A percentile compares a stretch with the other conserved stretches of the same genome.
phyloP scores from a whole-genome alignment of 2,888 invertebrate genomes.

The Zootermopsis nevadensis region DNA sequence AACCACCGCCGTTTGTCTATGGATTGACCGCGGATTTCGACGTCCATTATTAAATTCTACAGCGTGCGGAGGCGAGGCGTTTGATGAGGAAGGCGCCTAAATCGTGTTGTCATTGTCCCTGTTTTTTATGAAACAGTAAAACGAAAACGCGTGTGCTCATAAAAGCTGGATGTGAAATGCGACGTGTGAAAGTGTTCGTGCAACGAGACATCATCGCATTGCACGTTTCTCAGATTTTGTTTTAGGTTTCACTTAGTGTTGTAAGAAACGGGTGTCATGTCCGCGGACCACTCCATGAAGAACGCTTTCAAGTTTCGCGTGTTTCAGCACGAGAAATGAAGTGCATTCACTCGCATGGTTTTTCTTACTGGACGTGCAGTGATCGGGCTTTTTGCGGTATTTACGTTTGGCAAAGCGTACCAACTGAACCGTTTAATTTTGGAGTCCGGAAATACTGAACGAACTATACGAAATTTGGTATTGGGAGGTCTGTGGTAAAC shows the following conservation, averaged over 20 bases:
- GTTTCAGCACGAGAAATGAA: no score
- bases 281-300: no score
- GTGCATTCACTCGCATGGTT: no score
- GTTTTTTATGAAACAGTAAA: neutral
- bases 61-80: neutral
- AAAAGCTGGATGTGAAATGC: neutral
- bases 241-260: neutral
- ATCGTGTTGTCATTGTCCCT: neutral
- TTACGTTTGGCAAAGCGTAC: no score
- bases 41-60: conserved; percentile 32
- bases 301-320: no score
- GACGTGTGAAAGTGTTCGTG: neutral
- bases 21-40: conserved; percentile 31
- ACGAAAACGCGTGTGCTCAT: neutral
- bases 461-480: no score
- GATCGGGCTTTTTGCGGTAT: no score
- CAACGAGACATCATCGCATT: neutral
- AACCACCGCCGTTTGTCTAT: conserved; percentile 18
- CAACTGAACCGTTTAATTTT: no score
- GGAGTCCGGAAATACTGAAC: no score
- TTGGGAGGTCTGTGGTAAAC: no score
- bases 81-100: neutral
- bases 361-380: no score
- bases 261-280: no score
- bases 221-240: neutral